These are phyloP conservation scores for Pyrrhosoma nymphula DNA, from an alignment of 2,888 invertebrate genomes.

Conservation along the genomic window DNA sequence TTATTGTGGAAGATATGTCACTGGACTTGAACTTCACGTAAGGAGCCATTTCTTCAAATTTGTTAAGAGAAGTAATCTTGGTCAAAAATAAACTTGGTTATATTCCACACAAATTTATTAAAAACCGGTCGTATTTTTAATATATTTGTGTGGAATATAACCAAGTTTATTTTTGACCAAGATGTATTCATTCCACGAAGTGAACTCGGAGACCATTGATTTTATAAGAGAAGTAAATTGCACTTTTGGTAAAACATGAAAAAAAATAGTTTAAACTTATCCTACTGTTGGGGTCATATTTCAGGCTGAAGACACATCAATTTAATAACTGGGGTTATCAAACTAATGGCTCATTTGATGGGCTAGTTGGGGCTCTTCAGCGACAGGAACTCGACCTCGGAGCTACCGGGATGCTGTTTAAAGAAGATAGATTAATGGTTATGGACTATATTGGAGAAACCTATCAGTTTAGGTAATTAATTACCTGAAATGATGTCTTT, in stretches of 20 bases:
- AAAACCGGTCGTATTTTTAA: too few species aligned
- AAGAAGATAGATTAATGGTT: slow-evolving; percentile 50
- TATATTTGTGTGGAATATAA: too few species aligned
- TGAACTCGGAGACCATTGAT: too few species aligned
- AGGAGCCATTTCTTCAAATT: slow-evolving; percentile 53
- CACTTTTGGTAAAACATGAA: not conserved
- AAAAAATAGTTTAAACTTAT: not conserved
- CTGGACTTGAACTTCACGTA: slow-evolving; percentile 78
- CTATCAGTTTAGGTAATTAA: slow-evolving; percentile 29
- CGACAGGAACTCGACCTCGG: slow-evolving; percentile 80
- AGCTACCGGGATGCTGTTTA: slow-evolving; percentile 77
- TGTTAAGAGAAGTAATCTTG: too few species aligned
- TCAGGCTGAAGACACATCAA: not conserved
- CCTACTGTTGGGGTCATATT: not conserved
- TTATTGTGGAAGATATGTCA: slow-evolving; percentile 76
- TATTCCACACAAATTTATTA: too few species aligned
- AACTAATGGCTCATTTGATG: slow-evolving; percentile 81
- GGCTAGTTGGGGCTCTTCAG: slow-evolving; percentile 81
- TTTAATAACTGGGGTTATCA: slow-evolving; percentile 52
- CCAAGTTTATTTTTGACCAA: too few species aligned
- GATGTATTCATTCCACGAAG: too few species aligned
- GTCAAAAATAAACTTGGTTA: too few species aligned
- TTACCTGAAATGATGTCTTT: not conserved
- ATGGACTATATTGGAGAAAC: slow-evolving; percentile 59
- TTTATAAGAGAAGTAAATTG: too few species aligned